These are phyloP conservation scores for Bambusicola thoracicus DNA, from an alignment of 2,113 vertebrate genomes.

Conservation along the genomic window DNA sequence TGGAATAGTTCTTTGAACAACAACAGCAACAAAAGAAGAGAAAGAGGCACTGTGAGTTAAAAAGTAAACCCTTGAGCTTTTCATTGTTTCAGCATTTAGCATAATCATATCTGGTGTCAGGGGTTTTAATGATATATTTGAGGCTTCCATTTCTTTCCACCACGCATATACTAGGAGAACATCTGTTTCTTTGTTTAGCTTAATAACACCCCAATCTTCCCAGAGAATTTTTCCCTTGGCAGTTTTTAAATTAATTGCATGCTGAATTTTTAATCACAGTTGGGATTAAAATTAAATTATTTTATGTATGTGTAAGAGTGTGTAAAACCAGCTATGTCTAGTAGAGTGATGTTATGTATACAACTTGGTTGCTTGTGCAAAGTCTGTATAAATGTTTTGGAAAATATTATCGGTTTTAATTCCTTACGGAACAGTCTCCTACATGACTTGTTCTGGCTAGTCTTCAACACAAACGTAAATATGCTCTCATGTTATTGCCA, in stretches of 20 bases:
- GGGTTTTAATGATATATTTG: neutral
- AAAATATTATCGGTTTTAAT: neutral
- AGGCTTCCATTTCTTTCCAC: neutral
- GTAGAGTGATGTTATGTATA: neutral
- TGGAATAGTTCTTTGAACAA: neutral
- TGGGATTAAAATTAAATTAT: neutral
- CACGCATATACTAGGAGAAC: neutral
- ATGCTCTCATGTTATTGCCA: neutral
- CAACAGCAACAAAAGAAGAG: neutral
- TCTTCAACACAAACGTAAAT: neutral
- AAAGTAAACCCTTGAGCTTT: neutral
- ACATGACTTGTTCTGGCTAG: conserved; percentile 3
- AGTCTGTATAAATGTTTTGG: neutral
- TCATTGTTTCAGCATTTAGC: neutral
- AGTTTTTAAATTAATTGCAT: neutral
- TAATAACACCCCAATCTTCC: neutral
- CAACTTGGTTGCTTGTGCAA: neutral
- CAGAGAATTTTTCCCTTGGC: neutral
- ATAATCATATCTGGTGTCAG: neutral
- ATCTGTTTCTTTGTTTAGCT: neutral
- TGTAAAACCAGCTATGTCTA: neutral
- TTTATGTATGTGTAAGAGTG: neutral
- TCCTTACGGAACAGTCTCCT: neutral
- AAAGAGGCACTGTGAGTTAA: neutral
- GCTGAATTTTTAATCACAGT: neutral